Percentiles rank a stretch among this genome's conserved stretches.
Conservation (phyloP, 2,113 vertebrate species). For the Gallinago paraguaiae region DNA sequence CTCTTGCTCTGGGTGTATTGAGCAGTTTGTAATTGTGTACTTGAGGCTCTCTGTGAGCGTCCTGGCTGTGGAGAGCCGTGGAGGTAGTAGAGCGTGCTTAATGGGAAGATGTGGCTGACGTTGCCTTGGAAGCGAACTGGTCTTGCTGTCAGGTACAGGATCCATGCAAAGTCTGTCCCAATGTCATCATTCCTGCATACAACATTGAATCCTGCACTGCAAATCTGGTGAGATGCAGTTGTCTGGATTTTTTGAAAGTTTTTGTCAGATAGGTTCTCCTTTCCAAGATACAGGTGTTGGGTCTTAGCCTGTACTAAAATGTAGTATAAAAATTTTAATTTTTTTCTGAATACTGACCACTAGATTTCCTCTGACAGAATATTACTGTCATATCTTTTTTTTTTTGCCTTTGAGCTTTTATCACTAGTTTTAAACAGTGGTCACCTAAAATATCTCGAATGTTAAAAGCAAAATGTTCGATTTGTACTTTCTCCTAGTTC, state of each 20-base stretch:
- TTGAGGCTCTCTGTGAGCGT: background rate
- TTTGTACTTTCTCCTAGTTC: background rate
- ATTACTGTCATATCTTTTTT: background rate
- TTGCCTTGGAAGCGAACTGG: background rate
- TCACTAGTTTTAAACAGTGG: background rate
- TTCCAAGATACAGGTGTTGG: background rate
- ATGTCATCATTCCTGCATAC: background rate
- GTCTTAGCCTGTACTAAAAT: background rate
- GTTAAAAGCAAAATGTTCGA: background rate
- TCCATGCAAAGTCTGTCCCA: background rate
- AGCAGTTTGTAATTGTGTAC: background rate
- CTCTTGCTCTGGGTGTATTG: background rate
- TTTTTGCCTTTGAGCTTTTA: background rate
- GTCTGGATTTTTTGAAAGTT: background rate
- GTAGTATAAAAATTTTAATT: background rate
- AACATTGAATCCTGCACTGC: background rate
- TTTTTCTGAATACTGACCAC: background rate
- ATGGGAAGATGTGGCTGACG: background rate
- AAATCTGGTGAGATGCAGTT: background rate
- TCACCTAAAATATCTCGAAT: background rate
- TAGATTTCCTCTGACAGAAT: background rate
- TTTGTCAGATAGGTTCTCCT: background rate
- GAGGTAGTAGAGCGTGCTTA: accelerated
- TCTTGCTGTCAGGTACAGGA: background rate
- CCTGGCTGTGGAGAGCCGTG: background rate